Base-by-base conservation (phyloP, 2,888 invertebrate species). In the Hirtodrosophila alboralis region DNA sequence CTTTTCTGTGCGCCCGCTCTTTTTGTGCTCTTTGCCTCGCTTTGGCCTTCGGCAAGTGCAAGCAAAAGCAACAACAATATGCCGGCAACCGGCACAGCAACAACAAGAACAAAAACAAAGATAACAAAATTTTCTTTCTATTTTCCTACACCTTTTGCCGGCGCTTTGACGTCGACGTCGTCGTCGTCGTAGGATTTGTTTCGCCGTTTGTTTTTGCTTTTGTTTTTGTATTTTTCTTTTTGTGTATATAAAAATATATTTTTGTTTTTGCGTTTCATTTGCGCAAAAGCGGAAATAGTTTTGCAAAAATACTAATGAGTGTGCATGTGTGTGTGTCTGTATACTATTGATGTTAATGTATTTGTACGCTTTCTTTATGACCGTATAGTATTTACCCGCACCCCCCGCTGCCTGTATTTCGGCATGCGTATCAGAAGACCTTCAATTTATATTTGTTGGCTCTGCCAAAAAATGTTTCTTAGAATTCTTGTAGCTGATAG, bases 231-330 rank as follows among this genome's bases (percentile, higher is more conserved):
- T 27, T 6, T 27, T 1, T 45, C 31, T 49, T 27, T 38, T 52
- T 27, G 44, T 37, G 33, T 47, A 28, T 47, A 10, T 51, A 33
- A n/a, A n/a, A n/a, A n/a, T n/a, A n/a, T n/a, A n/a, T n/a, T n/a
- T 30, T 34, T 53, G 31, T 36, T 43, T 57, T 63, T 52, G 33
- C 57, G 48, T 64, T 54, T 57, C 34, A 40, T 56, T 53, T 72
- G 70, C 62, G 75, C 75, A 78, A 81, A 83, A 67, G 84, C 79
- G 79, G 85, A 84, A 84, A 79, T 79, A 84, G 77, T 84, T 72
- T 49, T 23, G 80, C 63, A 64, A 68, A 64, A 52, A 48, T 40
- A 52, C 51, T 44, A 54, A 45, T 49, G 45, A n/a, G 5, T 30
- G 14, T 40, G 31, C 21, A 26, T 33, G 38, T 31, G 12, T 31